Conservation (phyloP, 64 coral and sea anemone species). For the Hydrozoanthus tunicans region DNA sequence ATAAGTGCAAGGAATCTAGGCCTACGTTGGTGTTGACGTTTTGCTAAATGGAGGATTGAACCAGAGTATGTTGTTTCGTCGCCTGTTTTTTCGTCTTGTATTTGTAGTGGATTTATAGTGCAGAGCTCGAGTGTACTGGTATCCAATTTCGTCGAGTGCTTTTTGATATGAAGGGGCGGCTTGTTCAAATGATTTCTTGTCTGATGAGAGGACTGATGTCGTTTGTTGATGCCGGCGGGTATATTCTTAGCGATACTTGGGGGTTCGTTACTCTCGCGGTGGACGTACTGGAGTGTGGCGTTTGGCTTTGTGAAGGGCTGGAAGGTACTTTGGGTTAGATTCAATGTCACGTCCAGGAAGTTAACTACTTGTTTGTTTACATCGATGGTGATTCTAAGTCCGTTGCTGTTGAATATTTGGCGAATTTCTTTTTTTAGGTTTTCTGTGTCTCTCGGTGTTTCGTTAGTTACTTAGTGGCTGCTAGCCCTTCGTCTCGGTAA, state of each 20-base stretch:
- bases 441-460: no score
- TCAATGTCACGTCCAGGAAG: background rate
- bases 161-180: no score
- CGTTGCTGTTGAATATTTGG: no score
- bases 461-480: background rate
- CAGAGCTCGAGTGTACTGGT: conserved; percentile 18
- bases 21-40: background rate
- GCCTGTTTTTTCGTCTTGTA: background rate
- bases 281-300: background rate
- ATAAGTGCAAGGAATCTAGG: no score
- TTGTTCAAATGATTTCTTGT: no score
- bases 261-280: background rate
- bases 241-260: background rate
- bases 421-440: background rate
- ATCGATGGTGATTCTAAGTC: background rate
- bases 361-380: background rate
- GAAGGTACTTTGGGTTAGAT: background rate
- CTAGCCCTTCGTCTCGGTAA: background rate
- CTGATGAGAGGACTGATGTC: background rate
- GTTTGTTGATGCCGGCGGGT: background rate
- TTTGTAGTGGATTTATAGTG: conserved; percentile 30
- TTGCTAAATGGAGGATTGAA: background rate
- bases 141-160: background rate
- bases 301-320: background rate
- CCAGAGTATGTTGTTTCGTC: no score